Conservation (phyloP, 2,888 invertebrate genomes). For the Carabus problematicus region DNA sequence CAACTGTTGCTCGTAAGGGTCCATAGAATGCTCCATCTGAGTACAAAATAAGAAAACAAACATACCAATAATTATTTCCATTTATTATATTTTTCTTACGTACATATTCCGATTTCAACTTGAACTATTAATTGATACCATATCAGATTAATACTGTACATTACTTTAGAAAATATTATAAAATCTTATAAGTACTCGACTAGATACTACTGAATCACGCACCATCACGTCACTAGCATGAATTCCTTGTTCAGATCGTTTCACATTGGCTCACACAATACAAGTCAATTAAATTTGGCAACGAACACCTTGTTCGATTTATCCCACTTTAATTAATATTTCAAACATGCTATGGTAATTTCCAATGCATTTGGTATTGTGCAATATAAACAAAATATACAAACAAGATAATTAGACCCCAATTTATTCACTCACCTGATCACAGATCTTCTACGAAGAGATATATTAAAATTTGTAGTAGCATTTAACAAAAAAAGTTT, state of each 20-base stretch:
- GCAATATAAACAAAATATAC: slow-evolving; percentile 38
- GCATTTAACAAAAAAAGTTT: slow-evolving; percentile 27
- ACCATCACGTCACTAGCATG: slow-evolving; percentile 29
- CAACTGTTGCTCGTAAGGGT: slow-evolving; percentile 84
- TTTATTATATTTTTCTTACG: no score
- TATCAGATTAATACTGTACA: no score
- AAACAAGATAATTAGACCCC: slow-evolving; percentile 35
- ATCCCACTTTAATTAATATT: slow-evolving; percentile 25
- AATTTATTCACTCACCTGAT: slow-evolving; percentile 32
- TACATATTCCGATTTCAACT: no score
- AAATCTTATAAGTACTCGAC: not conserved
- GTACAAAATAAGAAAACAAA: slow-evolving; percentile 10
- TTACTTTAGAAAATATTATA: no score
- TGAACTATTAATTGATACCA: no score
- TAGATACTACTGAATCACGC: slow-evolving; percentile 22
- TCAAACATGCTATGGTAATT: slow-evolving; percentile 22
- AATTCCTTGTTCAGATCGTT: not conserved
- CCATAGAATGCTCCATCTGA: slow-evolving; percentile 57
- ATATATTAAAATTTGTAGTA: slow-evolving; percentile 25
- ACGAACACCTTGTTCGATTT: not conserved
- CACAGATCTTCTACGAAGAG: slow-evolving; percentile 20
- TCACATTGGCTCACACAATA: slow-evolving; percentile 5
- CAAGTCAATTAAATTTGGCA: not conserved
- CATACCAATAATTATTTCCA: not conserved
- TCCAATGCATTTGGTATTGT: slow-evolving; percentile 18